Evolutionary conservation across 1,140 invertebrate species (phyloP).

Genomic region (Euura lappo): DNA sequence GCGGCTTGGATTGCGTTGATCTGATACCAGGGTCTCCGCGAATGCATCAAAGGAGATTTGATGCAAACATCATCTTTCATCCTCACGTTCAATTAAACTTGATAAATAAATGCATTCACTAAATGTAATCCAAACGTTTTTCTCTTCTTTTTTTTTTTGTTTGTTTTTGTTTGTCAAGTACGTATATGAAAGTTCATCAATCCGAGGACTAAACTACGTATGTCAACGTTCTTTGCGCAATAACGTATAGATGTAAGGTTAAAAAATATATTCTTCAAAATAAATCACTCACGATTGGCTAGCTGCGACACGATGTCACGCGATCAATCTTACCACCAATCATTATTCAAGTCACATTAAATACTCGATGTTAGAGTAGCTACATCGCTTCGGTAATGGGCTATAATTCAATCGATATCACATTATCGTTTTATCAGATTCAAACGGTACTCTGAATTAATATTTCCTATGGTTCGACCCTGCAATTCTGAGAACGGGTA

Average conservation of each 20-base stretch:
- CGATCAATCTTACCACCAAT: neutral
- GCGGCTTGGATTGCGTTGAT: constrained; percentile 29
- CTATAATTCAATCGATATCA: constrained; percentile 1
- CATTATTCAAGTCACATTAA: constrained; percentile 4
- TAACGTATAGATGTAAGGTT: no score
- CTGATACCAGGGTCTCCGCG: constrained; percentile 28
- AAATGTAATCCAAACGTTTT: neutral
- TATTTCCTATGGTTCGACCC: neutral
- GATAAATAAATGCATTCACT: constrained; percentile 3
- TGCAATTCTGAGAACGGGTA: no score
- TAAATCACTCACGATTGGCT: no score
- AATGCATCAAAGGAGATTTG: constrained; percentile 26
- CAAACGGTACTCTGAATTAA: neutral
- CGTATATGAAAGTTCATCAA: neutral
- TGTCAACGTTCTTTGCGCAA: no score
- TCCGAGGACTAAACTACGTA: neutral
- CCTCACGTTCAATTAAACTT: neutral
- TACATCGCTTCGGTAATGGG: neutral
- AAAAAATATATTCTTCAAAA: no score
- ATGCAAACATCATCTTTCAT: neutral
- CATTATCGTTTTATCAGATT: neutral
- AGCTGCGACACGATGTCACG: neutral
- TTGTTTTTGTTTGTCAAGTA: no score
- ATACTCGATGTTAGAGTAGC: neutral
- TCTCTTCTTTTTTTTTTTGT: neutral